phyloP scores from a whole-genome alignment of 2,113 vertebrate genomes.

The Morone saxatilis region DNA sequence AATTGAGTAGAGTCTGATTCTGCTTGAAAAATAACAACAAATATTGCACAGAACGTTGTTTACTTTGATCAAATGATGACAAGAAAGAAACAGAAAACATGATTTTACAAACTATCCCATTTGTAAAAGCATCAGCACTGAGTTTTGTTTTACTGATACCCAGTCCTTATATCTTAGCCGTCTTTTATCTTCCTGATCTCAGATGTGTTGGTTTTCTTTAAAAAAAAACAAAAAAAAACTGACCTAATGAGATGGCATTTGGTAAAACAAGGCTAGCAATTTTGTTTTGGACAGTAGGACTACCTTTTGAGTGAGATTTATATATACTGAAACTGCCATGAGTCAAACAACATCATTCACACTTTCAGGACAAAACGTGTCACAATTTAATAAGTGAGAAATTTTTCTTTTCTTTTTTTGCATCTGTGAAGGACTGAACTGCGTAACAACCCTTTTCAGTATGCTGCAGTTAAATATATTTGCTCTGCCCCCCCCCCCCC shows the following conservation, averaged over 20 bases:
- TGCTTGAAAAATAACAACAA: background rate
- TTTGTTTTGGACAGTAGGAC: constrained; percentile 39
- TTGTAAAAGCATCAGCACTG: constrained; percentile 18
- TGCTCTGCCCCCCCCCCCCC: background rate
- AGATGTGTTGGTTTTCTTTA: constrained; percentile 29
- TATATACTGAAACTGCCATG: constrained; percentile 52
- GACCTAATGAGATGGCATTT: constrained; percentile 30
- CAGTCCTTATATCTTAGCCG: constrained; percentile 33
- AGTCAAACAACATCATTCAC: constrained; percentile 33
- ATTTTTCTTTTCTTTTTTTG: background rate
- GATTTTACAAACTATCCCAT: constrained; percentile 5
- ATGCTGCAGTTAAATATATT: constrained; percentile 34
- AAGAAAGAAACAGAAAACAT: constrained; percentile 1
- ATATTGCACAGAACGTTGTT: constrained; percentile 25
- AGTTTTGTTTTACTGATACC: constrained; percentile 28
- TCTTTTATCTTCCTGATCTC: constrained; percentile 34
- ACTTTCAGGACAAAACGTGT: constrained; percentile 12
- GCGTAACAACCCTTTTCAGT: background rate
- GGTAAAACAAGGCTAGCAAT: background rate
- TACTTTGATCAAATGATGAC: constrained; percentile 7
- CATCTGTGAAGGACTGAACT: constrained; percentile 19
- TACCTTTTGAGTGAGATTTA: constrained; percentile 37
- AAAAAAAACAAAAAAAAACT: constrained; percentile 2
- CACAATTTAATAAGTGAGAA: constrained; percentile 34
- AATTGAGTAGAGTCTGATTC: background rate